Conservation (phyloP, 2,797 vertebrate species). For the Alectoris magna region DNA sequence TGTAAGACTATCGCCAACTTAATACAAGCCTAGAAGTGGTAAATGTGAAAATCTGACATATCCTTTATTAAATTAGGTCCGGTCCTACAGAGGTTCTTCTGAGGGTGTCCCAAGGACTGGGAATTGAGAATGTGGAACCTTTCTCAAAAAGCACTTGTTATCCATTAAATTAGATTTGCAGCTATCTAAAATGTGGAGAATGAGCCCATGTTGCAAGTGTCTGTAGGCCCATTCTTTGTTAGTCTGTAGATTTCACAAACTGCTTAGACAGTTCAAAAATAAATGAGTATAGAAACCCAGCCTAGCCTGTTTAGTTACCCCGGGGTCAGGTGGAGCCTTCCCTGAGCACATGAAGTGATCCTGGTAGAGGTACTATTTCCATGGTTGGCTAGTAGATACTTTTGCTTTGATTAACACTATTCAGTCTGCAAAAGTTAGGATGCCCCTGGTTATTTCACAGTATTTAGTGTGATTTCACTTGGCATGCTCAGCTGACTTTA, state of each 20-base stretch:
- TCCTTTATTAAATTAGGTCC: not conserved
- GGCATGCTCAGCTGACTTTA: not conserved
- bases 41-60: not conserved
- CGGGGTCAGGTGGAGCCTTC: not conserved
- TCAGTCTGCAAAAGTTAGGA: not conserved
- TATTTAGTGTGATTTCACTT: not conserved
- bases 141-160: not conserved
- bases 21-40: not conserved
- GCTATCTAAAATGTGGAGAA: not conserved
- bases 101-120: not conserved
- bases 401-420: not conserved
- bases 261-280: not conserved
- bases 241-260: accelerated
- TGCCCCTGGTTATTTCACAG: not conserved
- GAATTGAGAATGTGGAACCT: not conserved
- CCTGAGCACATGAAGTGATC: not conserved
- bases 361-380: not conserved
- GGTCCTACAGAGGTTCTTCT: not conserved
- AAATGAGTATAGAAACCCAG: not conserved
- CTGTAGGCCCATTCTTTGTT: not conserved
- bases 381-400: not conserved
- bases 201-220: not conserved
- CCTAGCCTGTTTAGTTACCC: not conserved
- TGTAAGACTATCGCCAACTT: not conserved
- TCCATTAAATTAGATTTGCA: not conserved